A percentile compares a stretch with the other conserved stretches of the same genome.
Conservation (phyloP, 2,888 invertebrate species). For the Priocnemis perturbator region DNA sequence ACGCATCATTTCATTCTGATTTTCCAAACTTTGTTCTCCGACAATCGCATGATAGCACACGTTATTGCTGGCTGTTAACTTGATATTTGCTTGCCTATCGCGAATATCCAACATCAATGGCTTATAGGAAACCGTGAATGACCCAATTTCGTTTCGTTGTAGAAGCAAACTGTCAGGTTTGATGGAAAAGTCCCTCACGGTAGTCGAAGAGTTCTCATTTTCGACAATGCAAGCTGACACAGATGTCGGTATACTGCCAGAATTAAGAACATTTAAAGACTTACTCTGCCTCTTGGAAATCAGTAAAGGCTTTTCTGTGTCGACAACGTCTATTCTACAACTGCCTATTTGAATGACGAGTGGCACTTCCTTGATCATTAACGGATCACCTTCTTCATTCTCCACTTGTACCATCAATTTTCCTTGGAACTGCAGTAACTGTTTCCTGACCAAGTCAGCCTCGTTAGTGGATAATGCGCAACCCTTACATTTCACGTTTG, state of each 20-base stretch:
- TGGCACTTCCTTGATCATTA: slow-evolving; percentile 58
- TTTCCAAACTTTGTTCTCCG: slow-evolving; percentile 46
- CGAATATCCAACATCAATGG: slow-evolving; percentile 4
- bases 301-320: slow-evolving; percentile 58
- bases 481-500: slow-evolving; percentile 59
- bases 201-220: slow-evolving; percentile 36
- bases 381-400: slow-evolving; percentile 49
- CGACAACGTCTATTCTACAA: slow-evolving; percentile 59
- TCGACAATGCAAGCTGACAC: slow-evolving; percentile 53
- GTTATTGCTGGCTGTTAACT: slow-evolving; percentile 54
- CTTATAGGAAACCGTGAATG: slow-evolving; percentile 58
- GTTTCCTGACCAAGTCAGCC: slow-evolving; percentile 35
- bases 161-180: slow-evolving; percentile 59
- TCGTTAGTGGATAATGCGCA: slow-evolving; percentile 22
- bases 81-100: slow-evolving; percentile 54
- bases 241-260: slow-evolving; percentile 53
- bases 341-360: slow-evolving; percentile 56
- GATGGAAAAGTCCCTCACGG: slow-evolving; percentile 53
- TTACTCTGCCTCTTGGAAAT: slow-evolving; percentile 57
- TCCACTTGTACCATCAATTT: slow-evolving; percentile 51
- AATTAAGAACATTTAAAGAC: slow-evolving; percentile 59
- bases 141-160: slow-evolving; percentile 52
- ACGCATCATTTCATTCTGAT: slow-evolving; percentile 54
- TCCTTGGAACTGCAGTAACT: slow-evolving; percentile 19
- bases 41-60: slow-evolving; percentile 57